Base-by-base conservation (phyloP, 2,888 invertebrate species). In the Germaria angustata region DNA sequence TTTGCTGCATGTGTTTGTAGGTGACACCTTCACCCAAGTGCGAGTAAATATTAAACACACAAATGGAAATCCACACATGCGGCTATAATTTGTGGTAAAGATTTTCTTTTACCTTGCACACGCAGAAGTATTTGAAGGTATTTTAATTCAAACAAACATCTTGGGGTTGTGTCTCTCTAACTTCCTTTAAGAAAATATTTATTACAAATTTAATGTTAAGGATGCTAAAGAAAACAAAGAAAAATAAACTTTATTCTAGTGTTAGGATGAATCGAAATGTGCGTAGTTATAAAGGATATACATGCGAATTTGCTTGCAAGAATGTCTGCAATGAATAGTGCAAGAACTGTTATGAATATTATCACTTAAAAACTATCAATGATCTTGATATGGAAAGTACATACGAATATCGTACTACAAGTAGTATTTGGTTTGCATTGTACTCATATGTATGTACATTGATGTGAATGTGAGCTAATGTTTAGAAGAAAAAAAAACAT, bases 301-400 rank as follows among this genome's bases (percentile, higher is more conserved):
- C 6, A 5, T 28, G 28, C 28, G 28, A 28, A 28, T 32, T 51
- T 24, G 20, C 15, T 20, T n/a, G 3, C 9, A 34, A 1, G 36
- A 59, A 36, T 17, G 8, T 49, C 4, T 59, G 7, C 13, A 20
- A 8, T 59, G 13, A 17, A 17, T 13, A 9, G 4, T 22, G 55
- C 17, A 9, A 36, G 44, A 69, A 65, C 41, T 46, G 65, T 69
- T 53, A 59, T 76, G 66, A 75, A 82, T 82, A 69, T 71, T 79
- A 82, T 82, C 82, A 75, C 44, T 46, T 32, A 22, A 59, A 75
- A 82, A 75, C 57, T 71, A 82, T 82, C 79, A 79, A 71, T 66
- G 69, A 82, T 78, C 73, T 80, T 73, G 79, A 80, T 80, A 73
- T 15, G 34, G 5, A 49, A 53, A 32, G 4, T 24, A 46, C 63